These are phyloP conservation scores for Bombus fervidus DNA, from an alignment of 1,140 invertebrate genomes.

Conservation along the genomic window DNA sequence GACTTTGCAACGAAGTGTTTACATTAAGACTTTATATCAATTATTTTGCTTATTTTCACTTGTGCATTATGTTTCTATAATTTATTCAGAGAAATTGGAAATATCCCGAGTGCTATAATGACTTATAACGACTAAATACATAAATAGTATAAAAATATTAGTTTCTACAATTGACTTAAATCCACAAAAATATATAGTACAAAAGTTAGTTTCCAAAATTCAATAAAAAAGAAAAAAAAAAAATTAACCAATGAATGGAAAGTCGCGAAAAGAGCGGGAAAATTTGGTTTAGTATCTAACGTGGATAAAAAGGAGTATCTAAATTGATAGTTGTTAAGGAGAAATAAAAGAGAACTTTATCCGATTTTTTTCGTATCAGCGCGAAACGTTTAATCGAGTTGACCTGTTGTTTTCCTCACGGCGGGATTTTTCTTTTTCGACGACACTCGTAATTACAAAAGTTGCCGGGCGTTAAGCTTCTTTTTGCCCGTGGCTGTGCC, in stretches of 20 bases:
- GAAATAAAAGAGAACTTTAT: background rate
- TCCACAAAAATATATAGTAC: too few relatives aligned
- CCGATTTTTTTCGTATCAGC: background rate
- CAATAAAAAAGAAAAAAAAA: too few relatives aligned
- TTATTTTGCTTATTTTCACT: background rate
- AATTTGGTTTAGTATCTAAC: background rate
- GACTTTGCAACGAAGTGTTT: background rate
- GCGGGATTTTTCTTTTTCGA: constrained; percentile 5
- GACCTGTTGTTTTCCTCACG: constrained; percentile 27
- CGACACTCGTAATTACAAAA: constrained; percentile 48
- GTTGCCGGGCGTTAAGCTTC: constrained; percentile 14
- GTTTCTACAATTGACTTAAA: background rate
- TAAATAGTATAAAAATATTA: background rate
- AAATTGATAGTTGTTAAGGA: background rate
- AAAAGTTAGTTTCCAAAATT: background rate
- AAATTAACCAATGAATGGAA: too few relatives aligned
- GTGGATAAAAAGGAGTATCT: background rate
- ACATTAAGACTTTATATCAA: background rate
- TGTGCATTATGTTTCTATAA: background rate
- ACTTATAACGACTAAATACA: background rate
- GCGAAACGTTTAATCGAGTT: constrained; percentile 44
- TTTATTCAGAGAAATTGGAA: background rate
- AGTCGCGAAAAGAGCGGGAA: background rate
- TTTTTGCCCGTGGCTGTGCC: background rate
- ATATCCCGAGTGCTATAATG: fast-evolving